Evolutionary conservation across 2,113 vertebrate species (phyloP).

Genomic region (Haemorhous mexicanus): DNA sequence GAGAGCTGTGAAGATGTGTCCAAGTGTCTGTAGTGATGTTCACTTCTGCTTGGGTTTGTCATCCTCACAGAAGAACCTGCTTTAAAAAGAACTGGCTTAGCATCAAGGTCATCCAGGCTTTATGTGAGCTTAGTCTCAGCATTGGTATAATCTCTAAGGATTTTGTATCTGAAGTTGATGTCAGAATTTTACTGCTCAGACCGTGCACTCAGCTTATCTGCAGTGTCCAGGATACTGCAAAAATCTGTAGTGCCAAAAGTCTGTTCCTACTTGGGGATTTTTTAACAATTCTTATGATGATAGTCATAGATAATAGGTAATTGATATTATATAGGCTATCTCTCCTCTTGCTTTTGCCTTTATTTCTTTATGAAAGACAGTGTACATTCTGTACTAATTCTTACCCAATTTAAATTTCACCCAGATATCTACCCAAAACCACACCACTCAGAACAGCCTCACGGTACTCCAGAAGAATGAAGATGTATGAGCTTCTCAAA

Average conservation of each 20-base stretch:
- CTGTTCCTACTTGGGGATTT: neutral
- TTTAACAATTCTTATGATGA: neutral
- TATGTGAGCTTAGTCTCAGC: neutral
- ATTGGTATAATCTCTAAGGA: neutral
- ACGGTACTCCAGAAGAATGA: neutral
- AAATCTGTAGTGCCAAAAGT: neutral
- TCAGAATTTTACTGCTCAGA: neutral
- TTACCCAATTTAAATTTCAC: neutral
- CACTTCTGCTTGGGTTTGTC: neutral
- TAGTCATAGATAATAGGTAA: neutral
- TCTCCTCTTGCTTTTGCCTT: neutral
- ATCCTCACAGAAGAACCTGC: neutral
- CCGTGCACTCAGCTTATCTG: neutral
- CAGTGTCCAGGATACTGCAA: neutral
- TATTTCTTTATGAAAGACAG: neutral
- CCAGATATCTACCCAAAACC: neutral
- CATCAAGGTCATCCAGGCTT: neutral
- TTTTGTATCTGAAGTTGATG: neutral
- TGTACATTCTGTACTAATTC: neutral
- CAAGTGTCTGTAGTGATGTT: neutral
- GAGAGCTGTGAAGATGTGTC: neutral
- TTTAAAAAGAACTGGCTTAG: neutral
- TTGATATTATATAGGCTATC: neutral
- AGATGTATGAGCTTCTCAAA: neutral
- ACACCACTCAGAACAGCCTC: neutral